These are phyloP conservation scores for Osmerus eperlanus DNA, from an alignment of 2,113 vertebrate species.

Conservation along the genomic window DNA sequence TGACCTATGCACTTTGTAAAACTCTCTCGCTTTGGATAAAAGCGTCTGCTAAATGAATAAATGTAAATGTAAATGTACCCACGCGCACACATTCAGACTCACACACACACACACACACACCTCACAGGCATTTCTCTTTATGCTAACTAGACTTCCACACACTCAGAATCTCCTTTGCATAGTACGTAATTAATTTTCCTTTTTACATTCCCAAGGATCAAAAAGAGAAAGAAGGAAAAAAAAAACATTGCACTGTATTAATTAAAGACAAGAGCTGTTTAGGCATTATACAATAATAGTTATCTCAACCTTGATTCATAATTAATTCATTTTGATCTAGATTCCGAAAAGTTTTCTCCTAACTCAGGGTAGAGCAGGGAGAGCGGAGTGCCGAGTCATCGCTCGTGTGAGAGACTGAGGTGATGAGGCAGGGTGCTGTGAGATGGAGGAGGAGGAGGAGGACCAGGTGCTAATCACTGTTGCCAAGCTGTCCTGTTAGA, in stretches of 20 bases:
- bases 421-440: not conserved
- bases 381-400: not conserved
- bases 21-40: too few relatives aligned
- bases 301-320: slow-evolving; percentile 18
- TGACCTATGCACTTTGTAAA: too few relatives aligned
- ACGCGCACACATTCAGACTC: slow-evolving; percentile 14
- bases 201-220: slow-evolving; percentile 30
- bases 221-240: slow-evolving; percentile 6
- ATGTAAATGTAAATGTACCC: too few relatives aligned
- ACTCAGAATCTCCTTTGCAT: slow-evolving; percentile 23
- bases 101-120: slow-evolving; percentile 18
- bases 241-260: slow-evolving; percentile 23
- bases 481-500: not conserved
- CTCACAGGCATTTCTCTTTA: slow-evolving; percentile 24
- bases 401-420: not conserved
- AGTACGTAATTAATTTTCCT: slow-evolving; percentile 37
- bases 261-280: slow-evolving; percentile 36
- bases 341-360: slow-evolving; percentile 15
- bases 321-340: slow-evolving; percentile 29
- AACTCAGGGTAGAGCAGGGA: not conserved
- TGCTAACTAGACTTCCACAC: slow-evolving; percentile 21
- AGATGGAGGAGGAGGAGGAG: not conserved
- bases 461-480: not conserved
- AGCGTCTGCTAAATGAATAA: too few relatives aligned
- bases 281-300: slow-evolving; percentile 19